These are phyloP conservation scores for Scolopax rusticola DNA, from an alignment of 2,797 vertebrate species.

Conservation along the genomic window DNA sequence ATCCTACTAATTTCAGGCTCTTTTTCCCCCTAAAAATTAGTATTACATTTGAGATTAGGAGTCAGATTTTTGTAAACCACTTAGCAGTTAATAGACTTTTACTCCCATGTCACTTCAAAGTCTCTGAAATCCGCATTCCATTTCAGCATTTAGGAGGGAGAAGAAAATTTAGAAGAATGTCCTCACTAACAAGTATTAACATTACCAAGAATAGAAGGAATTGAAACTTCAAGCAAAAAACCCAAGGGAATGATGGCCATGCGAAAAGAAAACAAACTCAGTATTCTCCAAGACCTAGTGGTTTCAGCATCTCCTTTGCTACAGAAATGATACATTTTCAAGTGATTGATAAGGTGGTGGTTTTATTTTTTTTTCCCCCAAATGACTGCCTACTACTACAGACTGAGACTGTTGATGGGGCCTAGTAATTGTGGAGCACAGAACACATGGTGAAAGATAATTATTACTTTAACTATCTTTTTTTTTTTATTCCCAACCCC, in stretches of 20 bases:
- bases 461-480: not conserved
- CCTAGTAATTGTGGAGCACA: not conserved
- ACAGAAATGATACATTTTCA: not conserved
- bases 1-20: not conserved
- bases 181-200: not conserved
- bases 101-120: not conserved
- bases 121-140: not conserved
- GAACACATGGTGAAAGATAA: not conserved
- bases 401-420: not conserved
- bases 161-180: not conserved
- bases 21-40: not conserved
- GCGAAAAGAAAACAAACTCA: not conserved
- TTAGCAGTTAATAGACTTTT: not conserved
- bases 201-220: not conserved
- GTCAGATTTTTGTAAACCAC: not conserved
- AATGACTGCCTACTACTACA: not conserved
- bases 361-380: rapidly evolving
- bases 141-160: not conserved
- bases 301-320: not conserved
- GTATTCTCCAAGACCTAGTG: not conserved
- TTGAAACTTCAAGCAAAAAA: not conserved
- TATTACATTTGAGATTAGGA: not conserved
- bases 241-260: not conserved
- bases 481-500: not conserved
- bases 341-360: not conserved